phyloP scores from a whole-genome alignment of 2,797 vertebrate species.

The Sebastolobus alascanus region DNA sequence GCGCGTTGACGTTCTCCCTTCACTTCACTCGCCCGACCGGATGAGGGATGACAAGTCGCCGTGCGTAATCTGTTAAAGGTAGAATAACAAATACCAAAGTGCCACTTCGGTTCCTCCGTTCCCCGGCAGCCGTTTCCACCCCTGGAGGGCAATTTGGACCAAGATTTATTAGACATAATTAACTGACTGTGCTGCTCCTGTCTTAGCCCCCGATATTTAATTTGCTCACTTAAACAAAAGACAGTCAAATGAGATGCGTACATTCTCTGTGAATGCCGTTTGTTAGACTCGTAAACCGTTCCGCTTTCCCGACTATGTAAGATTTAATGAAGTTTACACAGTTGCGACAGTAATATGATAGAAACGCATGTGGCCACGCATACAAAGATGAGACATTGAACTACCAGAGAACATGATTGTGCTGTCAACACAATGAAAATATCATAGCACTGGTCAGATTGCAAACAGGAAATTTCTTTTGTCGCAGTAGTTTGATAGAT shows the following conservation, averaged over 20 bases:
- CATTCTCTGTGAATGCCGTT: conserved; percentile 55
- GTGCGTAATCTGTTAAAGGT: conserved; percentile 85
- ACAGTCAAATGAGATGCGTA: conserved; percentile 73
- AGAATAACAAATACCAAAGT: conserved; percentile 89
- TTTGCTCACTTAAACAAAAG: conserved; percentile 86
- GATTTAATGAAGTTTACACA: conserved; percentile 36
- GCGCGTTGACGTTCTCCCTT: conserved; percentile 76
- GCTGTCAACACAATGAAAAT: neutral
- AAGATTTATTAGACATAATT: conserved; percentile 91
- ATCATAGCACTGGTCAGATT: neutral
- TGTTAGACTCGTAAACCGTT: conserved; percentile 36
- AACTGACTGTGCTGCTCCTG: conserved; percentile 85
- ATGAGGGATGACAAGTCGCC: conserved; percentile 81
- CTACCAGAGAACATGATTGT: conserved; percentile 1
- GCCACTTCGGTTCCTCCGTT: conserved; percentile 83
- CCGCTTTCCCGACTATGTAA: conserved; percentile 7
- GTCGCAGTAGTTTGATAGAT: neutral
- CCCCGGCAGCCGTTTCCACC: conserved; percentile 84
- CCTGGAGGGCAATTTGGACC: conserved; percentile 86
- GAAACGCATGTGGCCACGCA: conserved; percentile 14
- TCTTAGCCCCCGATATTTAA: conserved; percentile 83
- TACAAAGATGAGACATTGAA: conserved; percentile 23
- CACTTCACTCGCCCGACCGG: conserved; percentile 73
- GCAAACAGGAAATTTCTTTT: neutral
- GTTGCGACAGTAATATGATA: conserved; percentile 25